phyloP scores from a whole-genome alignment of 2,113 vertebrate genomes.

The Daphoenositta chrysoptera region DNA sequence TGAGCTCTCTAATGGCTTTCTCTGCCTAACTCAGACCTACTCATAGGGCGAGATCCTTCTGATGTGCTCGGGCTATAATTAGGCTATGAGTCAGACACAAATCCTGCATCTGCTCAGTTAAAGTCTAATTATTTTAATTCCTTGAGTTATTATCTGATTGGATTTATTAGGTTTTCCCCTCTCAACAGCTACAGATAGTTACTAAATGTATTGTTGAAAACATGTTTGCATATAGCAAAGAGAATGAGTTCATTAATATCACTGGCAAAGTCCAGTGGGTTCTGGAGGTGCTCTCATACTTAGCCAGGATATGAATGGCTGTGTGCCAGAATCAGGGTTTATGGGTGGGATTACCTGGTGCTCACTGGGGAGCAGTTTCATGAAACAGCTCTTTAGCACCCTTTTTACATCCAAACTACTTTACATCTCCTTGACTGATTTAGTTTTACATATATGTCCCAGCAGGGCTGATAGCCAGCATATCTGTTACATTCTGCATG shows the following conservation, averaged over 20 bases:
- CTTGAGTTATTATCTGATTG: background rate
- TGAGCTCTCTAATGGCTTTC: background rate
- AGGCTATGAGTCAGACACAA: background rate
- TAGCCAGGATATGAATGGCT: accelerated
- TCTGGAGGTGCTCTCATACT: background rate
- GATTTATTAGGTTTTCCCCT: background rate
- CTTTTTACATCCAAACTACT: background rate
- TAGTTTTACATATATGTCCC: background rate
- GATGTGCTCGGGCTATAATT: background rate
- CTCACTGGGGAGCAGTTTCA: background rate
- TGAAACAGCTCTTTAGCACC: background rate
- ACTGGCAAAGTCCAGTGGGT: background rate
- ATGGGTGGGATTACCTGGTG: background rate
- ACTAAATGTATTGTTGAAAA: background rate
- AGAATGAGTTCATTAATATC: background rate
- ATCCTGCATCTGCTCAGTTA: background rate
- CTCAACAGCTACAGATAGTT: background rate
- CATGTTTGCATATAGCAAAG: background rate
- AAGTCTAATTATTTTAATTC: constrained; percentile 33
- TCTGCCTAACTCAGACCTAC: background rate
- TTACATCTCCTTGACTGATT: background rate
- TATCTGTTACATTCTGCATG: background rate
- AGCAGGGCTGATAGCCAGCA: background rate
- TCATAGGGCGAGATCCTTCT: background rate
- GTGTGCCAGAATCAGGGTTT: background rate